Conservation (phyloP, 2,113 vertebrate species). For the Opisthocomus hoazin region DNA sequence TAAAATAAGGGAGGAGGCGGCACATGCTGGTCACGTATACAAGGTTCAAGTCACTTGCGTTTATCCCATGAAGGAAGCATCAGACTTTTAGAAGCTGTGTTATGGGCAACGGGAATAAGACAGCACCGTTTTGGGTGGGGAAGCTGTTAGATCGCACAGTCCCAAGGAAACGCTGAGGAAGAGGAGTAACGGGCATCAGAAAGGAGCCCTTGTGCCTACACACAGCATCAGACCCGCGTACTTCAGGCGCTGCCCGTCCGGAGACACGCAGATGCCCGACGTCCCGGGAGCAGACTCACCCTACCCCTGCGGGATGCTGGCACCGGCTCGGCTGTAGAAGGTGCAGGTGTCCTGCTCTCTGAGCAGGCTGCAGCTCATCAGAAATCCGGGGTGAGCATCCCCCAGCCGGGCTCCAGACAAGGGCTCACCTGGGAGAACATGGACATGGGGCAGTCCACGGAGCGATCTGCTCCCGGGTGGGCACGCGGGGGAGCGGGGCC, state of each 20-base stretch:
- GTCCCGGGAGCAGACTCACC: background rate
- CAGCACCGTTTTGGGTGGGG: background rate
- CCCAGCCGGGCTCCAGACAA: background rate
- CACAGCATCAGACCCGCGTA: fast-evolving
- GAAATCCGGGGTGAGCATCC: background rate
- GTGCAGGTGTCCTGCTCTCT: fast-evolving
- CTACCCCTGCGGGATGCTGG: background rate
- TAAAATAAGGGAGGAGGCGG: background rate
- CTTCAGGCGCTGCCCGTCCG: background rate
- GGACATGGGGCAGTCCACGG: fast-evolving
- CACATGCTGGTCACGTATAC: fast-evolving
- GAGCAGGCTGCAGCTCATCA: background rate
- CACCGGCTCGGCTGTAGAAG: fast-evolving
- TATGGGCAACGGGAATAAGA: background rate
- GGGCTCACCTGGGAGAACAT: background rate
- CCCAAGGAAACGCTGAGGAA: fast-evolving
- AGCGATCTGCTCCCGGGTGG: background rate
- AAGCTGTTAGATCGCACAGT: background rate
- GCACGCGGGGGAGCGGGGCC: background rate
- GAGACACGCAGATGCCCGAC: fast-evolving
- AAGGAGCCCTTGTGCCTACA: background rate
- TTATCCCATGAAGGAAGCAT: background rate
- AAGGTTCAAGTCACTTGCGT: background rate
- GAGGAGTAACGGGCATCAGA: background rate
- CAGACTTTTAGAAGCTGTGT: too few relatives aligned